Evolutionary conservation across 1,140 invertebrate species (phyloP).

Genomic region (Ceratina australensis): DNA sequence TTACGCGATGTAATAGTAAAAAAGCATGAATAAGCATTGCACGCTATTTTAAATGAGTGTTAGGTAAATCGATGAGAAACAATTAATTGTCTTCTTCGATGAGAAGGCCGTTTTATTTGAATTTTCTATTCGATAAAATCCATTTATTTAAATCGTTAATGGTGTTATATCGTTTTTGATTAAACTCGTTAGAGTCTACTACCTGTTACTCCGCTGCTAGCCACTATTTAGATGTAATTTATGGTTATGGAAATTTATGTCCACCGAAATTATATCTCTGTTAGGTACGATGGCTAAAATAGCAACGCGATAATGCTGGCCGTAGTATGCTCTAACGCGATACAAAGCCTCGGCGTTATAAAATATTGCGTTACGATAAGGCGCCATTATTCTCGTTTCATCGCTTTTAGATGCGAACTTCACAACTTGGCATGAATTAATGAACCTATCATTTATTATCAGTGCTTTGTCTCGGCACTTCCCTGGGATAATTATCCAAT

Average conservation of each 20-base stretch:
- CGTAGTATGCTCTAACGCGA: neutral
- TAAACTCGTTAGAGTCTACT: conserved; percentile 7
- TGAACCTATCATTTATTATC: neutral
- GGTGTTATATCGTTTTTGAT: neutral
- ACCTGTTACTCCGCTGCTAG: neutral
- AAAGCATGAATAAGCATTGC: too few relatives aligned
- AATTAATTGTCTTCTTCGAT: too few relatives aligned
- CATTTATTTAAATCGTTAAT: too few relatives aligned
- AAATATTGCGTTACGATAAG: conserved; percentile 19
- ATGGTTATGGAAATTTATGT: conserved; percentile 3
- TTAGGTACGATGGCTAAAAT: conserved; percentile 9
- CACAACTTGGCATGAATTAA: conserved; percentile 19
- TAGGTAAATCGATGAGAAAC: too few relatives aligned
- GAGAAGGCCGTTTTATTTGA: too few relatives aligned
- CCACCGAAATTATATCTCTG: conserved; percentile 14
- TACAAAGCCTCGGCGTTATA: conserved; percentile 6
- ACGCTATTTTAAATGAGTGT: too few relatives aligned
- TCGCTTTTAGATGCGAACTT: neutral
- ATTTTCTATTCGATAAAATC: too few relatives aligned
- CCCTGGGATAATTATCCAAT: too few relatives aligned
- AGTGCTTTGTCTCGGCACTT: too few relatives aligned
- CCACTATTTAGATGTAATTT: conserved; percentile 1
- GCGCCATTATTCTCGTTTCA: conserved; percentile 12
- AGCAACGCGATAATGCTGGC: neutral
- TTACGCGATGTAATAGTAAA: too few relatives aligned